These are phyloP conservation scores for Yoshiicerus persimilis DNA, from an alignment of 1,140 invertebrate genomes.

Conservation along the genomic window DNA sequence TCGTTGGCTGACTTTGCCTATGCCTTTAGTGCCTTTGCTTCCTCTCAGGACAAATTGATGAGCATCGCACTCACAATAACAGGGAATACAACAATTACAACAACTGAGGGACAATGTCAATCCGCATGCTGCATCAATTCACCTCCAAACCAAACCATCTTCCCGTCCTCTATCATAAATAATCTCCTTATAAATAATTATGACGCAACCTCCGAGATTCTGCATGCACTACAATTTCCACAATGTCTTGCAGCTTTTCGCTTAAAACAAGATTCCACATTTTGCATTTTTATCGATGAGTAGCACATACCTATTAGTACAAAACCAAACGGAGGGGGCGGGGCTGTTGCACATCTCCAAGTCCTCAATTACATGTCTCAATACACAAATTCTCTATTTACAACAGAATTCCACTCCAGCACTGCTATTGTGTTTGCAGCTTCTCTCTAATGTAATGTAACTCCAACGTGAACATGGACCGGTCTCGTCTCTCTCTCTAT, in stretches of 20 bases:
- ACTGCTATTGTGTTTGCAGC: no score
- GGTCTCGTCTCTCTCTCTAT: background rate
- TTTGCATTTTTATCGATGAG: no score
- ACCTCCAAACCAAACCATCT: background rate
- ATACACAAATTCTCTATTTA: no score
- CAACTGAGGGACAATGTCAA: background rate
- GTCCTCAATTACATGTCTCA: no score
- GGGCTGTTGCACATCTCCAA: no score
- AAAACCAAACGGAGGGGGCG: no score
- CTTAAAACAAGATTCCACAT: background rate
- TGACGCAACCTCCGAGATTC: background rate
- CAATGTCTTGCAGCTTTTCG: background rate
- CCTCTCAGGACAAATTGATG: background rate
- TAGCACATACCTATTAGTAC: no score
- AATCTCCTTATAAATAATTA: background rate
- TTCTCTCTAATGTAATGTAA: no score
- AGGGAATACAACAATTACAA: background rate
- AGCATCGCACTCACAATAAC: background rate
- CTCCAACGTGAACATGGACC: background rate
- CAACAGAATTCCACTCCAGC: no score
- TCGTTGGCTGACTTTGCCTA: background rate
- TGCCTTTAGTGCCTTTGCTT: background rate
- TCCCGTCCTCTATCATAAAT: background rate
- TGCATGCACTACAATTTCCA: no score
- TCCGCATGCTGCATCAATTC: background rate